Conservation (phyloP, 2,113 vertebrate genomes). For the Stegostoma tigrinum region DNA sequence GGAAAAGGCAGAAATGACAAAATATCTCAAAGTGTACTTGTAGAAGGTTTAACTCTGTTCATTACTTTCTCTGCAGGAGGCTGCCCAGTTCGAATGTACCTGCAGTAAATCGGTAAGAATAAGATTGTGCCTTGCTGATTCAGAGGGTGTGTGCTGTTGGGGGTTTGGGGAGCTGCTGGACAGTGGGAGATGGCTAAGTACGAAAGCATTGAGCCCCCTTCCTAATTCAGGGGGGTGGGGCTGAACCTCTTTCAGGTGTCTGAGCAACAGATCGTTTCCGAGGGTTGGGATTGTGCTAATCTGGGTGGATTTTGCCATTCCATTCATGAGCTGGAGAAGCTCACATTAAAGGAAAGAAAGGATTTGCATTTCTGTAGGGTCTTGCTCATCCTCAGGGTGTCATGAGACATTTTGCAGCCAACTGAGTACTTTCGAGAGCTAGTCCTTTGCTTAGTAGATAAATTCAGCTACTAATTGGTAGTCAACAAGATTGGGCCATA, state of each 20-base stretch:
- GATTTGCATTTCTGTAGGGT: background rate
- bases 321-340: background rate
- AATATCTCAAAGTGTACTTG: background rate
- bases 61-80: slow-evolving; percentile 2
- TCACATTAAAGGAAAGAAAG: background rate
- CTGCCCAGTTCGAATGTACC: background rate
- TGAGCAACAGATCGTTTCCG: background rate
- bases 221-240: too few species aligned
- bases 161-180: background rate
- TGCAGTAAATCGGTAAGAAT: background rate
- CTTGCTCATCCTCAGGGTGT: background rate
- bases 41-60: background rate
- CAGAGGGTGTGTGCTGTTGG: background rate
- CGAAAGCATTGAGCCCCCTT: background rate
- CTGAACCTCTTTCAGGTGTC: background rate
- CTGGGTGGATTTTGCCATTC: background rate
- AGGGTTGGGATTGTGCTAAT: background rate
- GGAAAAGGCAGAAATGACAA: background rate
- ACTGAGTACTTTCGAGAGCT: too few species aligned
- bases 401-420: background rate
- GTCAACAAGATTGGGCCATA: too few species aligned
- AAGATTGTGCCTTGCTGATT: too few species aligned
- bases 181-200: background rate
- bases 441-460: too few species aligned
- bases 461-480: too few species aligned